These are phyloP conservation scores for Macrophya alboannulata DNA, from an alignment of 2,888 invertebrate genomes.

Conservation along the genomic window DNA sequence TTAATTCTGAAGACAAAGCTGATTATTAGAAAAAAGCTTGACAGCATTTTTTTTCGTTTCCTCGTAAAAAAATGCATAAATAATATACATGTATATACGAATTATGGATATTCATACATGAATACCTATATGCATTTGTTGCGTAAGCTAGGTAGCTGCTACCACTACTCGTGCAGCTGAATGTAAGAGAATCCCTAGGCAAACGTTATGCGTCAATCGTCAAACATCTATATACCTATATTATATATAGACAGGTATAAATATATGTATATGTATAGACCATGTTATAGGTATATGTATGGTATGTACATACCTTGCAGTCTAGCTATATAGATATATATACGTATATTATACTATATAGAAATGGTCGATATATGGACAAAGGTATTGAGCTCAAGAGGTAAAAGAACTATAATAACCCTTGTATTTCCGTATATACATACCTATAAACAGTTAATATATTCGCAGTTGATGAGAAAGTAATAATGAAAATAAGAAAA, in stretches of 20 bases:
- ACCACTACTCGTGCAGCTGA: neutral
- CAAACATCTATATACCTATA: neutral
- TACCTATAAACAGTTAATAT: neutral
- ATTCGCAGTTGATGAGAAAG: neutral
- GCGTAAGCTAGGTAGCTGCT: conserved; percentile 1
- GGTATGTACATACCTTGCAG: neutral
- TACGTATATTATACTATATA: neutral
- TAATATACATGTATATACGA: neutral
- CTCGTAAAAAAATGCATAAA: neutral
- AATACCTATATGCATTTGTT: neutral
- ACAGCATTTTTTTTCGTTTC: neutral
- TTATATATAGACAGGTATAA: neutral
- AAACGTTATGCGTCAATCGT: conserved; percentile 37
- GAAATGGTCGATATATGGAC: conserved; percentile 40
- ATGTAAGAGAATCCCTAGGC: conserved; percentile 39
- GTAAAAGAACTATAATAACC: conserved; percentile 39
- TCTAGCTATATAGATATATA: neutral
- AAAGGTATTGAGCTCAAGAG: conserved; percentile 32
- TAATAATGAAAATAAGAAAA: neutral
- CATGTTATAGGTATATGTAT: neutral
- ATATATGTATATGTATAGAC: neutral
- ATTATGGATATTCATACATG: neutral
- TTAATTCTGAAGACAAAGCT: no score
- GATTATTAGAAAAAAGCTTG: neutral
- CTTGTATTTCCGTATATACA: neutral